Evolutionary conservation across 2,797 vertebrate species (phyloP).

Genomic region (Taenioides sp.): DNA sequence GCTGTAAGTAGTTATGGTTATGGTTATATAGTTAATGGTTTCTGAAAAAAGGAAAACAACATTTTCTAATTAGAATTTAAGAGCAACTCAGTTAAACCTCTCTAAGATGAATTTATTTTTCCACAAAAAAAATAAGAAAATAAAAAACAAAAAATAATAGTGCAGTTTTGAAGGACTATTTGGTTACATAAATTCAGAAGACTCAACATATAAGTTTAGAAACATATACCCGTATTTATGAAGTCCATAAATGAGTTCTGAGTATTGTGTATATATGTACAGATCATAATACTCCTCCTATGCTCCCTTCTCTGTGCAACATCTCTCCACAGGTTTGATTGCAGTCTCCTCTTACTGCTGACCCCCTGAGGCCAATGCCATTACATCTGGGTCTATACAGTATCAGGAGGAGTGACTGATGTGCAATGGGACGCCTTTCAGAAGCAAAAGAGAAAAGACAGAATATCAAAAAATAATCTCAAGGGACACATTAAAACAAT

Average conservation of each 20-base stretch:
- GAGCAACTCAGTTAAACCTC: background rate
- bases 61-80: background rate
- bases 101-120: background rate
- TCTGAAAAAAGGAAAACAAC: no score
- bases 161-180: background rate
- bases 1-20: no score
- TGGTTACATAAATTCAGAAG: background rate
- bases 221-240: background rate
- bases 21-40: no score
- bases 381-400: slow-evolving; percentile 18
- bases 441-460: slow-evolving; percentile 34
- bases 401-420: slow-evolving; percentile 10
- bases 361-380: slow-evolving; percentile 46
- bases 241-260: background rate
- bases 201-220: background rate
- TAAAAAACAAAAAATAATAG: no score
- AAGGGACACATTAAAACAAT: slow-evolving; percentile 47
- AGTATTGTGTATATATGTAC: background rate
- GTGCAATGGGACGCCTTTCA: slow-evolving; percentile 44
- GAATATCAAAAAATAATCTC: slow-evolving; percentile 40
- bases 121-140: background rate
- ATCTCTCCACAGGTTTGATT: slow-evolving; percentile 53
- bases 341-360: slow-evolving; percentile 55
- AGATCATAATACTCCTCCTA: background rate
- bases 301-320: slow-evolving; percentile 14